Conservation (phyloP, 1,140 invertebrate species). For the Fopius arisanus region DNA sequence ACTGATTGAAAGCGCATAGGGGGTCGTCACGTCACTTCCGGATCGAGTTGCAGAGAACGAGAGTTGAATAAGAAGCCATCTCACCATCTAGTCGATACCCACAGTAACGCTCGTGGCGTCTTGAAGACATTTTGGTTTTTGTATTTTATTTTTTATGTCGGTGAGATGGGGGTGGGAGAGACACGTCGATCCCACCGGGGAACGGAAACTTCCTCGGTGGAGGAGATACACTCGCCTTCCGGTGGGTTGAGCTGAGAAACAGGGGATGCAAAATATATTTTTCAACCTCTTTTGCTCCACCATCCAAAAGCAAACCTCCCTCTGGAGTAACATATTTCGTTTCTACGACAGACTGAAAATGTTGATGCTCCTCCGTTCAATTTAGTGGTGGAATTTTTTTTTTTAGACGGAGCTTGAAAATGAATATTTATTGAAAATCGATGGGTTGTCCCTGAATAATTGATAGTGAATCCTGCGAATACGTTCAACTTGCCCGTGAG, state of each 20-base stretch:
- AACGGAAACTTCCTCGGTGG: background rate
- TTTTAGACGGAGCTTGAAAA: background rate
- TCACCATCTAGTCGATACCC: background rate
- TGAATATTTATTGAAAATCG: background rate
- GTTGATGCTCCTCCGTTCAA: conserved; percentile 5
- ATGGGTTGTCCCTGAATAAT: background rate
- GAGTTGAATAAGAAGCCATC: background rate
- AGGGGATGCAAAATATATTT: conserved; percentile 20
- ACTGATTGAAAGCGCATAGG: background rate
- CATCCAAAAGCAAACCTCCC: conserved; percentile 5
- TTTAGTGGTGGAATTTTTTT: background rate
- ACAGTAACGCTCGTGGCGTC: background rate
- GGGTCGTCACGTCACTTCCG: conserved; percentile 11
- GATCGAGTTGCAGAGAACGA: background rate
- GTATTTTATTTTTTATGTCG: background rate
- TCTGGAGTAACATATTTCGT: conserved; percentile 13
- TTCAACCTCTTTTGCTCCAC: conserved; percentile 8
- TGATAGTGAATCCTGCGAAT: background rate
- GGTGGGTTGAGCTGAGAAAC: conserved; percentile 1
- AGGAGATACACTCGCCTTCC: conserved; percentile 5
- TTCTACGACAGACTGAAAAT: conserved; percentile 8
- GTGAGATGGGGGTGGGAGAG: background rate
- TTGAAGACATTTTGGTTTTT: conserved; percentile 5
- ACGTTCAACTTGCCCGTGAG: background rate
- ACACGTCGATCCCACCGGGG: conserved; percentile 13